A percentile compares a stretch with the other conserved stretches of the same genome.
Evolutionary conservation across 2,113 vertebrate species (phyloP).

Genomic region (Ceyx melanurus): DNA sequence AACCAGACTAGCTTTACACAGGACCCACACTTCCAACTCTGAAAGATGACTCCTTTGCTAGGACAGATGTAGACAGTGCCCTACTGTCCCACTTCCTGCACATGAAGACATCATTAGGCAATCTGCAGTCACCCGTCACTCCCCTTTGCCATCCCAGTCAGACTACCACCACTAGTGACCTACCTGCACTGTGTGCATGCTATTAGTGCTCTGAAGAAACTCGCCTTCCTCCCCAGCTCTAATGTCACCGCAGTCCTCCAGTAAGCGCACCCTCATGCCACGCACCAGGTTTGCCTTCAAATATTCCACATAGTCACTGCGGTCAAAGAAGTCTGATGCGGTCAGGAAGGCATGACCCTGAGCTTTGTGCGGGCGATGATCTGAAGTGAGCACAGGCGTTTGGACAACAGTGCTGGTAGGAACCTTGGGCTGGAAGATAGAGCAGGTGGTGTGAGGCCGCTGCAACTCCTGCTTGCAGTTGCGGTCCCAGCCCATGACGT

Average conservation of each 20-base stretch:
- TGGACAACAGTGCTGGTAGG: not conserved
- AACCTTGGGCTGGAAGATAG: slow-evolving; percentile 30
- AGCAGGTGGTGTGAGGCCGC: not conserved
- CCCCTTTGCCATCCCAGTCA: not conserved
- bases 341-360: not conserved
- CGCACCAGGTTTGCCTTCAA: not conserved
- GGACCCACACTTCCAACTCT: not conserved
- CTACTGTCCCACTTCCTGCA: not conserved
- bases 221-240: not conserved
- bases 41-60: not conserved
- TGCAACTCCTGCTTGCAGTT: not conserved
- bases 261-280: not conserved
- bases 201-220: not conserved
- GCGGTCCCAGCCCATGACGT: not conserved
- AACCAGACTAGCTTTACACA: not conserved
- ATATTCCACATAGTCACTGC: not conserved
- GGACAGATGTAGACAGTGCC: not conserved
- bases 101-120: not conserved
- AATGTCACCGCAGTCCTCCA: not conserved
- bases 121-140: not conserved
- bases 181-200: not conserved
- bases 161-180: not conserved
- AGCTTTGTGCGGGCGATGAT: not conserved
- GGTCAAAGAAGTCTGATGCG: not conserved
- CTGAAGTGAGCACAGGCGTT: not conserved